Evolutionary conservation across 1,140 invertebrate species (phyloP).

Genomic region (Nephila pilipes): DNA sequence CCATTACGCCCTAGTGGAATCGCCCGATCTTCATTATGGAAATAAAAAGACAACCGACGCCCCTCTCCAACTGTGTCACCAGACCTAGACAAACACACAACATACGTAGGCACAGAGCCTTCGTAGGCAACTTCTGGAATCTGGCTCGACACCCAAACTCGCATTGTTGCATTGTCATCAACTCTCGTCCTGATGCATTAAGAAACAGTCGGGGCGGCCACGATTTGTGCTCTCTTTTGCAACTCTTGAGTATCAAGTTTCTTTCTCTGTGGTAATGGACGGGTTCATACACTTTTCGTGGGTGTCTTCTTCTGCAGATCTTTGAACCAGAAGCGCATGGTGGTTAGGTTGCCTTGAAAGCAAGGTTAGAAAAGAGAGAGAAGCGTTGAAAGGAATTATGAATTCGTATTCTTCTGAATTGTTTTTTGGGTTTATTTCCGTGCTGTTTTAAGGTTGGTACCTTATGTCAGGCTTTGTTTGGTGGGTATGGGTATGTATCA

Average conservation of each 20-base stretch:
- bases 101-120: background rate
- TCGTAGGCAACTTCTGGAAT: constrained; percentile 7
- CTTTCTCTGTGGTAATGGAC: constrained; percentile 23
- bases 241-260: constrained; percentile 7
- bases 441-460: background rate
- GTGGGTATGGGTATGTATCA: background rate
- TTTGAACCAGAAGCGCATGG: background rate
- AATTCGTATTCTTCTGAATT: background rate
- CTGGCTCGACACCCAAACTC: constrained; percentile 47
- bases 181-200: background rate
- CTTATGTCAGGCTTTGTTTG: background rate
- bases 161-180: constrained; percentile 70
- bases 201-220: constrained; percentile 25
- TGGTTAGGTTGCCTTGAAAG: background rate
- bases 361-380: background rate
- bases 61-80: constrained; percentile 60
- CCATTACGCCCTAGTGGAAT: background rate
- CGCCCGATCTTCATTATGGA: constrained; percentile 55
- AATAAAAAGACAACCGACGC: constrained; percentile 24
- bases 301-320: background rate
- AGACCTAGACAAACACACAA: constrained; percentile 28
- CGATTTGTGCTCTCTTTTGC: constrained; percentile 32
- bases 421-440: background rate
- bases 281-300: constrained; percentile 15
- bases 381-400: background rate